phyloP scores from a whole-genome alignment of 2,797 vertebrate genomes.

The Lepus oiostolus region DNA sequence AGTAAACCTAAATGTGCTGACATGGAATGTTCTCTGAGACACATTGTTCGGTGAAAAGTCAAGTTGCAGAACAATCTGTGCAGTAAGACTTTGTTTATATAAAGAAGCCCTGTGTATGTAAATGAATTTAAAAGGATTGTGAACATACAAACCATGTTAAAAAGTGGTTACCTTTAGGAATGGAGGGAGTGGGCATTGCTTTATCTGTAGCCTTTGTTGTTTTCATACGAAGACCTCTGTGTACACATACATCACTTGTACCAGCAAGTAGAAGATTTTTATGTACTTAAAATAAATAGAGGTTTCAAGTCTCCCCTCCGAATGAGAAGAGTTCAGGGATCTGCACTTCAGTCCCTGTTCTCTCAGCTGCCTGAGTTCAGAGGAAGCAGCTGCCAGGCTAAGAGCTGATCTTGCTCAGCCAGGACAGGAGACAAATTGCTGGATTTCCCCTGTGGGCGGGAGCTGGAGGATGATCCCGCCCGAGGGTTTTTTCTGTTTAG shows the following conservation, averaged over 20 bases:
- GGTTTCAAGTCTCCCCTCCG: neutral
- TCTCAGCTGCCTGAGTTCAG: neutral
- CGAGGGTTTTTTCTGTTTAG: neutral
- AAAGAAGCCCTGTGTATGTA: neutral
- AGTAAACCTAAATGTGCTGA: neutral
- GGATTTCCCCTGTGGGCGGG: neutral
- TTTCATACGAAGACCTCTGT: neutral
- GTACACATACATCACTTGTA: neutral
- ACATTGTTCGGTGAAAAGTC: neutral
- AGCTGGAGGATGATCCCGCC: neutral
- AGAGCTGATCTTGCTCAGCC: neutral
- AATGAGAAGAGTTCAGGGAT: constrained; percentile 4
- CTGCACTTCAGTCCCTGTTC: neutral
- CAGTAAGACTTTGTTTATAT: neutral
- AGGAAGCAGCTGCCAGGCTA: neutral
- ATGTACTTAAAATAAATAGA: neutral
- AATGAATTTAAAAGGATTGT: neutral
- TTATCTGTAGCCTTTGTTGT: neutral
- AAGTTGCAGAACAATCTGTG: neutral
- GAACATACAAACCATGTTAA: neutral
- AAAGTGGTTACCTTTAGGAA: neutral
- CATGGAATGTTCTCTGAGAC: neutral
- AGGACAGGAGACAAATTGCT: neutral
- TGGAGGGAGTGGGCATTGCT: neutral
- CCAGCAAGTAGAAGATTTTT: neutral